A percentile compares a stretch with the other conserved stretches of the same genome.
These are phyloP conservation scores for Riptortus pedestris DNA, from an alignment of 1,140 invertebrate genomes.

Conservation along the genomic window DNA sequence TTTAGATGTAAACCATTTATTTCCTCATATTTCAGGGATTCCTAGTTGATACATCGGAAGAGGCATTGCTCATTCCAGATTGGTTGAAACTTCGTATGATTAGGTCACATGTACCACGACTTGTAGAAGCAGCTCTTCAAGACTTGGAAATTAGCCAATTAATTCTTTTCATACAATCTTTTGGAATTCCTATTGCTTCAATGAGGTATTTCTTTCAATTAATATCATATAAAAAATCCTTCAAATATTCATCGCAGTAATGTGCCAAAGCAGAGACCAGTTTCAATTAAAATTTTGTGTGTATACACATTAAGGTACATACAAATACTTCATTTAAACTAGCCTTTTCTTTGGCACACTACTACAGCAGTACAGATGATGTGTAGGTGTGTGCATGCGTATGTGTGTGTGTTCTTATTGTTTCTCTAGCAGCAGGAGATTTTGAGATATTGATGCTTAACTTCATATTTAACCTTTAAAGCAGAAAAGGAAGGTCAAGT, in stretches of 20 bases:
- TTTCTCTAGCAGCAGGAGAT: too few species aligned
- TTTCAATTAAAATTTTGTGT: too few species aligned
- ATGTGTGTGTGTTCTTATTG: too few species aligned
- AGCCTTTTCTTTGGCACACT: too few species aligned
- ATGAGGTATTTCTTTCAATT: slow-evolving; percentile 50
- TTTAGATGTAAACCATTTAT: background rate
- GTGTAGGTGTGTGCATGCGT: too few species aligned
- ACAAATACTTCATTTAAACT: too few species aligned
- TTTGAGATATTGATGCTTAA: too few species aligned
- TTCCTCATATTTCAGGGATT: slow-evolving; percentile 55
- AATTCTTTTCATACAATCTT: slow-evolving; percentile 91
- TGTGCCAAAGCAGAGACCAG: background rate
- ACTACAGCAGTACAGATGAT: too few species aligned
- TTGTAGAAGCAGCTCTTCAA: slow-evolving; percentile 76
- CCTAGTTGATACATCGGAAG: slow-evolving; percentile 71
- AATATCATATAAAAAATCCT: background rate
- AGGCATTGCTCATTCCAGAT: slow-evolving; percentile 78
- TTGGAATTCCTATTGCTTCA: slow-evolving; percentile 82
- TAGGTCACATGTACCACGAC: slow-evolving; percentile 63
- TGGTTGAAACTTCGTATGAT: slow-evolving; percentile 93
- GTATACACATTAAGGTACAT: too few species aligned
- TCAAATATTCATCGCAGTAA: background rate
- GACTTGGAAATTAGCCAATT: slow-evolving; percentile 80
- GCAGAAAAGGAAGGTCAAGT: too few species aligned
- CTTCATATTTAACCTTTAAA: too few species aligned